Base-by-base conservation (phyloP, 1,140 invertebrate species). In the Cataglyphis hispanica region DNA sequence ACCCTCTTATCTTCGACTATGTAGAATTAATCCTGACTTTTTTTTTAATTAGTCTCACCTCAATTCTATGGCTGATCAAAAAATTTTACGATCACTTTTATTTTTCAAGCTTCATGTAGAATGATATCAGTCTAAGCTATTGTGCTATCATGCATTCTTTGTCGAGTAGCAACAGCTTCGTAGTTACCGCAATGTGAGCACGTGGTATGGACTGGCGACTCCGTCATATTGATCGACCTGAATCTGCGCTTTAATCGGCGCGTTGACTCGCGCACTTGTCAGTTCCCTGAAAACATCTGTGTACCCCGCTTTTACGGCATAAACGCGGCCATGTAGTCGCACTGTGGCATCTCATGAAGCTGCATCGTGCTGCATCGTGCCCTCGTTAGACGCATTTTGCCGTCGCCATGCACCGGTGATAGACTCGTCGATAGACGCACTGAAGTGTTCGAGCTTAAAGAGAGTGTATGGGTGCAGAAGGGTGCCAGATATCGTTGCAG, bases 211-310 rank as follows among this genome's bases (percentile, higher is more conserved):
- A 89, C 84, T 89, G 43, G 84, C 61, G 72, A 58, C 63, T 75
- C 53, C 76, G 60, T 76, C 88, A 78, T 90, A 90, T 90, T 90
- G 89, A 90, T 90, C 89, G 89, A 90, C 89, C 89, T 89, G 88
- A 86, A 90, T 90, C 88, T 67, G 85, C 72, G 70, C 53, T 86
- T 56, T 27, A 60, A 40, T 84, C 72, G 80, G 75, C 67, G 70
- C 88, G 81, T 89, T 64, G 87, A 77, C 76, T 86, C 66, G 58
- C 77, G 50, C 64, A 84, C 84, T 78, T 61, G 87, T 72, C 87
- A 76, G 56, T 89, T 74, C 50, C 19, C 31, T 53, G 16, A 69
- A 76, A 46, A 74, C 61, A 74, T n/a, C 64, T 60, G 75, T 50
- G 75, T 50, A 83, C 84, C 34, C 40, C 53, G 66, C 85, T 75